Evolutionary conservation across 2,797 vertebrate genomes (phyloP).

Genomic region (Chelmon rostratus): DNA sequence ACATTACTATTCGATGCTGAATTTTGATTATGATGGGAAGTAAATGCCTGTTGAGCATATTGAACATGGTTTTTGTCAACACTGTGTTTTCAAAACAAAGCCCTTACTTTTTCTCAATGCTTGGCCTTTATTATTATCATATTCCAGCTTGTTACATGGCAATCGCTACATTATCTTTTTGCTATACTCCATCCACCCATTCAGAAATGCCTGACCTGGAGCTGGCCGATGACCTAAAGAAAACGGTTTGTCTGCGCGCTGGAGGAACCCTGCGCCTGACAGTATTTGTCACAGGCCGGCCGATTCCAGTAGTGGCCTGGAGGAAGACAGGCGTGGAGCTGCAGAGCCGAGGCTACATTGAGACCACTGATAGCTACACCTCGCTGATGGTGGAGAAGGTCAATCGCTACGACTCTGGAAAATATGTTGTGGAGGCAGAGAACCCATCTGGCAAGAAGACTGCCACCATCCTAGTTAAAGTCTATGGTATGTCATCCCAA

Average conservation of each 20-base stretch:
- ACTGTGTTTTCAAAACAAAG: not conserved
- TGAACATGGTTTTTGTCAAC: too few species aligned
- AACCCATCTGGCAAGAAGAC: conserved; percentile 98
- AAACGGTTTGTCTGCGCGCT: conserved; percentile 95
- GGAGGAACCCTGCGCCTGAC: conserved; percentile 93
- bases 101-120: not conserved
- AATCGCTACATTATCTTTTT: not conserved
- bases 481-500: conserved; percentile 90
- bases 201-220: conserved; percentile 98
- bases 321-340: conserved; percentile 95
- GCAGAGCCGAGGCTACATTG: conserved; percentile 92
- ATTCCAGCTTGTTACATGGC: not conserved
- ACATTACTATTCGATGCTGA: not conserved
- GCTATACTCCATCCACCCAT: not conserved
- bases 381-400: conserved; percentile 94
- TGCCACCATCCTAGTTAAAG: conserved; percentile 93
- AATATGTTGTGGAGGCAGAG: conserved; percentile 97
- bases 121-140: not conserved
- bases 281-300: conserved; percentile 92
- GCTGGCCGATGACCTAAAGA: conserved; percentile 95
- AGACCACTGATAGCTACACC: conserved; percentile 94
- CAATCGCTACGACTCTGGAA: conserved; percentile 96
- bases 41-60: not conserved
- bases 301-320: conserved; percentile 92
- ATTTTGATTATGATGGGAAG: not conserved